phyloP scores from a whole-genome alignment of 2,888 invertebrate genomes.

The Pachydiplax longipennis region DNA sequence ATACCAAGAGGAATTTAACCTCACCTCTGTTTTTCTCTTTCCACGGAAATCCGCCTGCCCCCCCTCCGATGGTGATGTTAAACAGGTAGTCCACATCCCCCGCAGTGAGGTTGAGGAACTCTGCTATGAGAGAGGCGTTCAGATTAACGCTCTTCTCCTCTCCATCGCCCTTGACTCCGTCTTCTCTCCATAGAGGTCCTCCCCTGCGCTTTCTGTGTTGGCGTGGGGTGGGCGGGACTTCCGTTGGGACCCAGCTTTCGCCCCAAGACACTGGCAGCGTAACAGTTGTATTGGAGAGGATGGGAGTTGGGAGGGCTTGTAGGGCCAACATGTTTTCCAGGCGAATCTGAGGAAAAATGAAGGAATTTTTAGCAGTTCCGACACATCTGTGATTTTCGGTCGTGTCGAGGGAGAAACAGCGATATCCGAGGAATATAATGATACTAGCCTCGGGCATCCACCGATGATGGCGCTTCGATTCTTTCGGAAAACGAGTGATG shows the following conservation, averaged over 20 bases:
- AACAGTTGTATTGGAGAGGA: neutral
- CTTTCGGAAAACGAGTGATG: too few relatives aligned
- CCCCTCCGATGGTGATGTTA: neutral
- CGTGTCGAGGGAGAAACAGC: too few relatives aligned
- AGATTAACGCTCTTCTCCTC: neutral
- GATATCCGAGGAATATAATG: too few relatives aligned
- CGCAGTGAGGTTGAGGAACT: neutral
- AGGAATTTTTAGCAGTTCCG: too few relatives aligned
- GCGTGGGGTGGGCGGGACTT: neutral
- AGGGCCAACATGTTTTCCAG: neutral
- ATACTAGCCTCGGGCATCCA: too few relatives aligned
- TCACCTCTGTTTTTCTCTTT: neutral
- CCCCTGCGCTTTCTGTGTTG: neutral
- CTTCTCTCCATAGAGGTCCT: neutral
- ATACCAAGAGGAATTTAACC: neutral
- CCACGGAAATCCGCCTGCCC: neutral
- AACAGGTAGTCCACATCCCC: constrained; percentile 17
- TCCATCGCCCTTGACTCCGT: neutral
- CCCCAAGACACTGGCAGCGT: neutral
- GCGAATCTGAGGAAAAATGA: neutral
- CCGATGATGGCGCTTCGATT: too few relatives aligned
- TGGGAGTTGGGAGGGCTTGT: neutral
- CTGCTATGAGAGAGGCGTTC: neutral
- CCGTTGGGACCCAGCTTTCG: neutral
- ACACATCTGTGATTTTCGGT: too few relatives aligned